Percentiles rank a stretch among this genome's conserved stretches.
phyloP scores from a whole-genome alignment of 2,113 vertebrate species.

The Equus przewalskii region DNA sequence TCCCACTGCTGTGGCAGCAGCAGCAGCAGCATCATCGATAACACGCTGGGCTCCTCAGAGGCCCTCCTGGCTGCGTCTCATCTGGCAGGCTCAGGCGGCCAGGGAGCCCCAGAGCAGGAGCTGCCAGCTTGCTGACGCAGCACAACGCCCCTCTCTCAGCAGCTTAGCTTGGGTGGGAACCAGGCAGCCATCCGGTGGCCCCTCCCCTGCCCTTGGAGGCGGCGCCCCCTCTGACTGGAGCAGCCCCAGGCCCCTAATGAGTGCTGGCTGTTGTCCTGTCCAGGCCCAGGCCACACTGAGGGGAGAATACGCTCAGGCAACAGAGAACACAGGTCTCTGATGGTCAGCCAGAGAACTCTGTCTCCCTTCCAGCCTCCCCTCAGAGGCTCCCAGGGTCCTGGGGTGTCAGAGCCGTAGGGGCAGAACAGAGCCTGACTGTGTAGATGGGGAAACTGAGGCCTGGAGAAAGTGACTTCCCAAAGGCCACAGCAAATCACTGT shows the following conservation, averaged over 20 bases:
- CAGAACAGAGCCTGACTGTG: not conserved
- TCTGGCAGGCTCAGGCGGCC: constrained; percentile 92
- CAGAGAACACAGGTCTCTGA: constrained; percentile 11
- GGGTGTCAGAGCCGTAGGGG: not conserved
- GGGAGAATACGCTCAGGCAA: not conserved
- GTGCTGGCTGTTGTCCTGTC: constrained; percentile 74
- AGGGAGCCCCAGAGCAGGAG: constrained; percentile 91
- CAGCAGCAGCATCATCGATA: constrained; percentile 86
- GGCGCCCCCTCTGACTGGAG: constrained; percentile 79
- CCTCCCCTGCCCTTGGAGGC: constrained; percentile 88
- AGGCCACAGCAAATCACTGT: not conserved
- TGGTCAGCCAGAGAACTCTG: constrained; percentile 24
- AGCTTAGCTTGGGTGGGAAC: constrained; percentile 87
- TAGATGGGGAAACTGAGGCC: constrained; percentile 56
- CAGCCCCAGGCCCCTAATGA: constrained; percentile 74
- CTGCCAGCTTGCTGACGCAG: constrained; percentile 94
- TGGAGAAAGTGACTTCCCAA: not conserved
- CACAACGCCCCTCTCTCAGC: constrained; percentile 93
- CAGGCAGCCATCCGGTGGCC: constrained; percentile 83
- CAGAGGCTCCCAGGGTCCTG: not conserved
- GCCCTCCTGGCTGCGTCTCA: constrained; percentile 90
- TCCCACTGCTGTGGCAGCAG: constrained; percentile 79
- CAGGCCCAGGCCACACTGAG: not conserved
- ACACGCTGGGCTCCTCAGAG: constrained; percentile 89
- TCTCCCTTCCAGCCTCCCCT: not conserved